Base-by-base conservation (phyloP, 2,113 vertebrate genomes). In the Macquaria australasica region DNA sequence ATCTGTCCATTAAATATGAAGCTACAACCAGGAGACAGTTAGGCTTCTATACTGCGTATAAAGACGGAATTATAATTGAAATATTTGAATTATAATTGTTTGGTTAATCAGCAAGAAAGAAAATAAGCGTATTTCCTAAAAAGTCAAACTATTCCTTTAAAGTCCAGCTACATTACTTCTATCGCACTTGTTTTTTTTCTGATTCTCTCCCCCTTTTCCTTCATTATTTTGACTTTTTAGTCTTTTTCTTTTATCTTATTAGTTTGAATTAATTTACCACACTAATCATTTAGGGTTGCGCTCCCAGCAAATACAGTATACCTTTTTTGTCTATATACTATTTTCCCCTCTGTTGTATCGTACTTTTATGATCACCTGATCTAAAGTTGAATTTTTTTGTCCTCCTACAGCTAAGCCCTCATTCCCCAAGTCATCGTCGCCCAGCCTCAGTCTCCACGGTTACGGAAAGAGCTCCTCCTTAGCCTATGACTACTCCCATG, bases 401-500 rank as follows among this genome's bases (percentile, higher is more conserved):
- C 71, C 73, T 73, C 77, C 66, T 89, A 34, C 96, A 99, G 97
- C 97, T 93, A 97, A 96, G 93, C 95, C 96, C 86, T 91, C 91
- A 77, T 97, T 97, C 94, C 96, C 97, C 93, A 97, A 97, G 95
- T 96, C 97, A 59, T 94, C 96, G 37, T 96, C 97, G 72, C 97
- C 96, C 76, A 96, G 95, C 94, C 97, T 96, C 94, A 96, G 95
- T 92, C 95, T 97, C 86, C 97, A 97, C 67, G 91, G 93, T 87
- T 97, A 96, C 60, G 94, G 96, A 89, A 98, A 97, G 93, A 97
- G 94, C 94, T 86, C 96, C 79, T 85, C 96, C 70, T 87, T 96
- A 94, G 86, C 92, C 72, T 99, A 99, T 3, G 98, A 99, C 94
- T 99, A 98, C 86, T 96, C 97, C 58, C 98, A 99, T 0, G 98